Conservation (phyloP, 2,113 vertebrate genomes). For the Zeus faber region DNA sequence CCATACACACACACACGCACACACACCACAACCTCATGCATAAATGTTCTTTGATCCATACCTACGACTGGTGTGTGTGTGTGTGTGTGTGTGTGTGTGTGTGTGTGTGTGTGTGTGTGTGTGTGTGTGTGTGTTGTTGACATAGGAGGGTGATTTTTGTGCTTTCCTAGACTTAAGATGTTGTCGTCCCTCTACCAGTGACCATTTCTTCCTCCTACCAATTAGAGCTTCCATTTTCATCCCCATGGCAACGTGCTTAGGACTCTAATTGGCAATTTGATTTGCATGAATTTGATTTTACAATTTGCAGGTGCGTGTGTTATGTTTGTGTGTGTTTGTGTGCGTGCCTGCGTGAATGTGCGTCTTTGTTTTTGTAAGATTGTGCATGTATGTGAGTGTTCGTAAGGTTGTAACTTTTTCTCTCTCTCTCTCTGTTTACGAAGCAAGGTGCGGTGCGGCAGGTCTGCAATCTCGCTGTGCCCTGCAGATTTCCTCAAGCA, state of each 20-base stretch:
- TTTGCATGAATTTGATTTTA: constrained; percentile 70
- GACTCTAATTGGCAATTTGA: constrained; percentile 58
- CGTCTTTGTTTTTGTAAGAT: constrained; percentile 28
- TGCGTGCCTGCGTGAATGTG: constrained; percentile 17
- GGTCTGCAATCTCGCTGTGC: too few relatives aligned
- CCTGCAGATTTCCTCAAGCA: too few relatives aligned
- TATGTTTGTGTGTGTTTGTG: constrained; percentile 17
- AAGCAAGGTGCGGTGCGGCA: too few relatives aligned
- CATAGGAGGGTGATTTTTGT: too few relatives aligned
- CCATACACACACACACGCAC: too few relatives aligned
- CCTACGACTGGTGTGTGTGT: constrained; percentile 20
- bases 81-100: constrained; percentile 22
- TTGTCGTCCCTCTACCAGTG: constrained; percentile 58
- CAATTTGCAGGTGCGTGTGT: constrained; percentile 20
- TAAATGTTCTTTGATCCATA: constrained; percentile 48
- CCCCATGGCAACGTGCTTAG: constrained; percentile 60
- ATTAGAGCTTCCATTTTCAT: constrained; percentile 63
- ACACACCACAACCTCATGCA: too few relatives aligned
- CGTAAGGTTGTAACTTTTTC: too few relatives aligned
- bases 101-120: constrained; percentile 9
- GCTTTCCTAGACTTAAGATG: constrained; percentile 50
- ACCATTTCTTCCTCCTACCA: constrained; percentile 59
- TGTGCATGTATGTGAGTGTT: constrained; percentile 3
- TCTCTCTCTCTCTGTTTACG: too few relatives aligned
- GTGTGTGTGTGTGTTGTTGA: constrained; percentile 1